Percentiles rank a stretch among this genome's conserved stretches.
These are phyloP conservation scores for Chondrosia reniformis DNA, from an alignment of 37 sponge, comb jelly and placozoan genomes.

Conservation along the genomic window DNA sequence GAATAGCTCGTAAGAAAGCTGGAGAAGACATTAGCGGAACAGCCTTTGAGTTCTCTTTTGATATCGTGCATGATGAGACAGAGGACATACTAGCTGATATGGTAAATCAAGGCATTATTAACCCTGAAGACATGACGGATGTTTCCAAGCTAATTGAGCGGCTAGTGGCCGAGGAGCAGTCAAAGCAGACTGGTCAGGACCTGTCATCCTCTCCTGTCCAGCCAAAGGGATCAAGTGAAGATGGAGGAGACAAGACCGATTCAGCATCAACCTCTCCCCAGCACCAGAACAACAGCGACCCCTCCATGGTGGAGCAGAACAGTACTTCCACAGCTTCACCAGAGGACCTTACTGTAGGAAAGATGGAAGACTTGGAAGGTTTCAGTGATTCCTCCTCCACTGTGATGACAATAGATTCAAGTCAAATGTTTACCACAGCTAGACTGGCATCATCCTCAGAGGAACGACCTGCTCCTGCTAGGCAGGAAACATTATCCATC, in stretches of 20 bases:
- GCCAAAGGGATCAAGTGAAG: not conserved
- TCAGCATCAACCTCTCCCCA: not conserved
- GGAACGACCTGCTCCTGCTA: too few species aligned
- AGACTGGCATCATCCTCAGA: too few species aligned
- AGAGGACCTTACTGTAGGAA: too few species aligned
- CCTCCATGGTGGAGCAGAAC: too few species aligned
- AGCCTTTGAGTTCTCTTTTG: conserved; percentile 64
- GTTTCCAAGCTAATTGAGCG: not conserved
- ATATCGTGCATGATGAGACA: conserved; percentile 65
- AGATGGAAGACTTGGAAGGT: too few species aligned
- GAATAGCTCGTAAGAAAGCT: conserved; percentile 37
- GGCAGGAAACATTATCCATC: too few species aligned
- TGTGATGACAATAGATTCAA: too few species aligned
- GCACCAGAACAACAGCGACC: too few species aligned
- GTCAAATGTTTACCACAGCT: too few species aligned
- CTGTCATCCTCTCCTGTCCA: too few species aligned
- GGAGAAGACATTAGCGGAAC: conserved; percentile 44
- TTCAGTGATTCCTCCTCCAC: too few species aligned
- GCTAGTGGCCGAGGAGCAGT: not conserved
- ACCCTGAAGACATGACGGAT: not conserved
- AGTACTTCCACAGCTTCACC: too few species aligned
- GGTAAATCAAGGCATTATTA: conserved; percentile 34
- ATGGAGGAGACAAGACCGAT: not conserved
- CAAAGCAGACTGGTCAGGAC: not conserved
- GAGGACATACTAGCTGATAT: conserved; percentile 72